These are phyloP conservation scores for Crambe crambe DNA, from an alignment of 37 sponge, comb jelly and placozoan species.

Conservation along the genomic window DNA sequence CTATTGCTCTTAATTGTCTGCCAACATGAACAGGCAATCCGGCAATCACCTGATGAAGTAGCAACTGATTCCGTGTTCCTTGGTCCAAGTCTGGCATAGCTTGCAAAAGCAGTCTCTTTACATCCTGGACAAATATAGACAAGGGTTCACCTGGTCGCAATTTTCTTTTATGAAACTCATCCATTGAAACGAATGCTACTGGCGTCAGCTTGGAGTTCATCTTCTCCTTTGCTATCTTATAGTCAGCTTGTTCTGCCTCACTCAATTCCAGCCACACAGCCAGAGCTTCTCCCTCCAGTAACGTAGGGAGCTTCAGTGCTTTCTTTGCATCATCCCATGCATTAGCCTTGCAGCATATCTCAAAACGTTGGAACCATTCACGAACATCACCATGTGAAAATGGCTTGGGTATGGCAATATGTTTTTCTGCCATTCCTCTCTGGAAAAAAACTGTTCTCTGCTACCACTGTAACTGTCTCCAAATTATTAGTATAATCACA, in stretches of 20 bases:
- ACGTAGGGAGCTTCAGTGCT: conserved; percentile 37
- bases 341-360: conserved; percentile 43
- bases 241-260: conserved; percentile 16
- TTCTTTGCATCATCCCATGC: conserved; percentile 22
- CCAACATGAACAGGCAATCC: conserved; percentile 32
- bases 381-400: conserved; percentile 22
- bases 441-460: conserved; percentile 39
- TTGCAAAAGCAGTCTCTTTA: conserved; percentile 44
- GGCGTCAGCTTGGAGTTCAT: not conserved
- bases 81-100: conserved; percentile 55
- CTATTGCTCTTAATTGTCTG: conserved; percentile 25
- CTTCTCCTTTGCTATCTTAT: conserved; percentile 14
- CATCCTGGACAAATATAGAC: too few species aligned
- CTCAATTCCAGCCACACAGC: conserved; percentile 43
- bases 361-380: conserved; percentile 17
- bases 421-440: not conserved
- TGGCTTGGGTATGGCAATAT: conserved; percentile 33
- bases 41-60: conserved; percentile 51
- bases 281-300: conserved; percentile 49
- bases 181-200: conserved; percentile 22
- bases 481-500: not conserved
- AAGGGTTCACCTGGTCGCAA: too few species aligned
- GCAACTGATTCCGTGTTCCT: conserved; percentile 28
- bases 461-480: conserved; percentile 70
- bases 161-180: conserved; percentile 40